Conservation (phyloP, 2,113 vertebrate genomes). For the Climacteris rufus region DNA sequence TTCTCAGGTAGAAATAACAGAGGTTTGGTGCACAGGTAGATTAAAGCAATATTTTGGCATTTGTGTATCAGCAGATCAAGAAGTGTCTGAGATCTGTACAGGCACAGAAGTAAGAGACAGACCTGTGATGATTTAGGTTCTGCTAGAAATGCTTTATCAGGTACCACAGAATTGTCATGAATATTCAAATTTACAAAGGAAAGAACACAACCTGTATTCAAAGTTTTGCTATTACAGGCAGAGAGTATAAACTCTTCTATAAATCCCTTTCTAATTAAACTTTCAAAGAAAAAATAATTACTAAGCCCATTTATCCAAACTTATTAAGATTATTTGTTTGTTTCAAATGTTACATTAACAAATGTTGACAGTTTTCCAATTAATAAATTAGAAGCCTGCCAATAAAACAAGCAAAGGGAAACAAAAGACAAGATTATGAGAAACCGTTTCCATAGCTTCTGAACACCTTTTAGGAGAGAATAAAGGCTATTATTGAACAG, state of each 20-base stretch:
- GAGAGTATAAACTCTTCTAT: neutral
- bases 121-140: neutral
- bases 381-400: constrained; percentile 53
- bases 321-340: neutral
- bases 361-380: constrained; percentile 30
- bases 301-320: neutral
- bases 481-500: neutral
- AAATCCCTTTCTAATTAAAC: constrained; percentile 31
- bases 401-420: constrained; percentile 36
- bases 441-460: constrained; percentile 7
- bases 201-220: neutral
- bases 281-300: neutral
- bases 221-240: neutral
- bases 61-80: neutral
- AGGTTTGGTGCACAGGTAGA: neutral
- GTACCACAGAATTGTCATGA: neutral
- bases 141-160: neutral
- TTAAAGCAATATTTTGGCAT: neutral
- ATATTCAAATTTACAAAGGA: neutral
- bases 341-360: constrained; percentile 44
- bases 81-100: neutral
- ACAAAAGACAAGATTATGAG: neutral
- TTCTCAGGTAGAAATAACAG: neutral
- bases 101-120: neutral
- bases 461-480: neutral